Evolutionary conservation across 2,888 invertebrate species (phyloP).

Genomic region (Spodoptera picta): DNA sequence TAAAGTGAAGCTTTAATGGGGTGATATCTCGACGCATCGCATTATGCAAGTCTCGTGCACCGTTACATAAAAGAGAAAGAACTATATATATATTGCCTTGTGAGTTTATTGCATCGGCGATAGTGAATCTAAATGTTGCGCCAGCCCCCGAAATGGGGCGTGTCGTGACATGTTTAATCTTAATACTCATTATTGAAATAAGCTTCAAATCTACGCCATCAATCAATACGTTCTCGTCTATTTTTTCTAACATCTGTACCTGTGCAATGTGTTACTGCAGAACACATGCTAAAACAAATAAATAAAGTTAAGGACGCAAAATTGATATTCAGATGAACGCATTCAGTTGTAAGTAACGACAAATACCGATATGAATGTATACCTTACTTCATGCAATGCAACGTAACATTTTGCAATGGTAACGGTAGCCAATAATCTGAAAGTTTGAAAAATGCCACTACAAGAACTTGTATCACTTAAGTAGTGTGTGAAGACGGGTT

Average conservation of each 20-base stretch:
- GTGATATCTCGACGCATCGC: slow-evolving; percentile 40
- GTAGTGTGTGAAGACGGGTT: too few relatives aligned
- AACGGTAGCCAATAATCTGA: too few relatives aligned
- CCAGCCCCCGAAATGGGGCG: slow-evolving; percentile 41
- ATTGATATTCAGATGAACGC: too few relatives aligned
- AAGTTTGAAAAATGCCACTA: too few relatives aligned
- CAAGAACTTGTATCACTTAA: too few relatives aligned
- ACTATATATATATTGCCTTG: slow-evolving; percentile 48
- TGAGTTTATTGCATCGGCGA: slow-evolving; percentile 49
- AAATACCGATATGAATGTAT: too few relatives aligned
- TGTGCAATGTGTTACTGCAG: too few relatives aligned
- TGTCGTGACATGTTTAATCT: slow-evolving; percentile 51
- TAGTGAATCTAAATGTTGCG: slow-evolving; percentile 49
- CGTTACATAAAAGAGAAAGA: slow-evolving; percentile 57
- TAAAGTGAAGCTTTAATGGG: slow-evolving; percentile 36
- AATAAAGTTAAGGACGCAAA: too few relatives aligned
- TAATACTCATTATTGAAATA: slow-evolving; percentile 55
- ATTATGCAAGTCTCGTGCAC: slow-evolving; percentile 52
- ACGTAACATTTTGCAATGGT: too few relatives aligned
- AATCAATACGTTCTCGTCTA: slow-evolving; percentile 35
- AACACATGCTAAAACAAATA: too few relatives aligned
- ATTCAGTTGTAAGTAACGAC: too few relatives aligned
- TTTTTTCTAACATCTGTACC: neutral
- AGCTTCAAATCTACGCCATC: slow-evolving; percentile 47
- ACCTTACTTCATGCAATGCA: too few relatives aligned